Conservation (phyloP, 2,797 vertebrate species). For the Netta rufina region DNA sequence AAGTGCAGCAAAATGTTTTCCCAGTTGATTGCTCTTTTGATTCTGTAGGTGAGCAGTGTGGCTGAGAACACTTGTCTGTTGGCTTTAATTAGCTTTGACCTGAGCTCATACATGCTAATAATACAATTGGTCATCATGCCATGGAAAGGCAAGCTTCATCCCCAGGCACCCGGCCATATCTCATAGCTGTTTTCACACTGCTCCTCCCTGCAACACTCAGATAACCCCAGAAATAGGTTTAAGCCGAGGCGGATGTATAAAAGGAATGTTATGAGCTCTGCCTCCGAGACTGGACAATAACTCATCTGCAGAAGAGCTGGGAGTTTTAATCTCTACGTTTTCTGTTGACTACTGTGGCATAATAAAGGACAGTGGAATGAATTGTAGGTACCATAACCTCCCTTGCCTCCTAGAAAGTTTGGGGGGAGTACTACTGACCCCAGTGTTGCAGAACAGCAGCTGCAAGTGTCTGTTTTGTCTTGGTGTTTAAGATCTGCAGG, state of each 20-base stretch:
- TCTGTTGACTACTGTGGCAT: neutral
- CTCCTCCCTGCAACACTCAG: neutral
- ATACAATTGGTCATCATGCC: neutral
- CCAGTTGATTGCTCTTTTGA: neutral
- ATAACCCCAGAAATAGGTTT: slow-evolving; percentile 24
- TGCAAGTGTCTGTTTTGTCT: neutral
- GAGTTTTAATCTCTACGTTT: neutral
- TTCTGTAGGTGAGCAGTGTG: neutral
- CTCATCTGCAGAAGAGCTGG: neutral
- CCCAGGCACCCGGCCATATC: rapidly evolving
- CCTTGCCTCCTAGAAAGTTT: neutral
- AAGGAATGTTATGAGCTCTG: slow-evolving; percentile 11
- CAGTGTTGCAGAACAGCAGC: neutral
- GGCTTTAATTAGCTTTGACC: neutral
- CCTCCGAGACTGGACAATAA: neutral
- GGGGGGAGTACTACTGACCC: neutral
- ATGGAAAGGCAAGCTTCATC: neutral
- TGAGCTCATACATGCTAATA: neutral
- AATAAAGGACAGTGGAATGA: neutral
- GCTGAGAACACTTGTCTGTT: neutral
- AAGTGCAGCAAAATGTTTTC: neutral
- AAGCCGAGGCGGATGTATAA: neutral
- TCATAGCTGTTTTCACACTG: neutral
- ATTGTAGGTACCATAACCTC: rapidly evolving
- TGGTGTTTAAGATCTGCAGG: neutral